Evolutionary conservation across 2,797 vertebrate species (phyloP).

Genomic region (Aulostomus chinensis): DNA sequence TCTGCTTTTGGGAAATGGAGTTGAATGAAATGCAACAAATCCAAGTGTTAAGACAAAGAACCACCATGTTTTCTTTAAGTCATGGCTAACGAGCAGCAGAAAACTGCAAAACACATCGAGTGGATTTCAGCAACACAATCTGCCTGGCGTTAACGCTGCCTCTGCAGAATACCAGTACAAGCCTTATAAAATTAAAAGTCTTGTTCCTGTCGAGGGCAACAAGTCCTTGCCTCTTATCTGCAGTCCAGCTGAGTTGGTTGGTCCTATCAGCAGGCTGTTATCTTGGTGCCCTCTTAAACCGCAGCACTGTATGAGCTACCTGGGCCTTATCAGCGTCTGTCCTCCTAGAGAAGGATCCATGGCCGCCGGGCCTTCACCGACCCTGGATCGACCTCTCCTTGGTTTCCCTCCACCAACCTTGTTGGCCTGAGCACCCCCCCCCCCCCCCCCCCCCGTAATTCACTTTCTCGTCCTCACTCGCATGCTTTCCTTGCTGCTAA

Average conservation of each 20-base stretch:
- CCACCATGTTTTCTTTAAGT: no score
- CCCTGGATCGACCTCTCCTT: conserved; percentile 69
- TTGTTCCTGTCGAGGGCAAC: conserved; percentile 68
- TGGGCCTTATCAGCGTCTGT: conserved; percentile 74
- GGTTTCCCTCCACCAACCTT: conserved; percentile 49
- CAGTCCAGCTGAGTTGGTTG: conserved; percentile 67
- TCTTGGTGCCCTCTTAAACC: conserved; percentile 72
- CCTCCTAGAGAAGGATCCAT: conserved; percentile 73
- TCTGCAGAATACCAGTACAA: neutral
- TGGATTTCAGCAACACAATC: no score
- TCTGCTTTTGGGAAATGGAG: no score
- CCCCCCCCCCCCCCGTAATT: conserved; percentile 1
- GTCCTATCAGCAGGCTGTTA: conserved; percentile 75
- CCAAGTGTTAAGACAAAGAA: no score
- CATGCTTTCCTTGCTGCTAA: conserved; percentile 18
- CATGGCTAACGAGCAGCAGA: no score
- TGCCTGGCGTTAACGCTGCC: neutral
- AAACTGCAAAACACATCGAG: no score
- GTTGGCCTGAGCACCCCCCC: conserved; percentile 22
- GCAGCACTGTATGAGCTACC: conserved; percentile 71
- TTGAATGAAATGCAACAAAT: no score
- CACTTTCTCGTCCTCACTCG: conserved; percentile 9
- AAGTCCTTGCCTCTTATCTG: conserved; percentile 79
- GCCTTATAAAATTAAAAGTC: conserved; percentile 46
- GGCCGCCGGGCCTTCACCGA: conserved; percentile 63